These are phyloP conservation scores for Perizoma affinitatum DNA, from an alignment of 2,888 invertebrate species.

Conservation along the genomic window DNA sequence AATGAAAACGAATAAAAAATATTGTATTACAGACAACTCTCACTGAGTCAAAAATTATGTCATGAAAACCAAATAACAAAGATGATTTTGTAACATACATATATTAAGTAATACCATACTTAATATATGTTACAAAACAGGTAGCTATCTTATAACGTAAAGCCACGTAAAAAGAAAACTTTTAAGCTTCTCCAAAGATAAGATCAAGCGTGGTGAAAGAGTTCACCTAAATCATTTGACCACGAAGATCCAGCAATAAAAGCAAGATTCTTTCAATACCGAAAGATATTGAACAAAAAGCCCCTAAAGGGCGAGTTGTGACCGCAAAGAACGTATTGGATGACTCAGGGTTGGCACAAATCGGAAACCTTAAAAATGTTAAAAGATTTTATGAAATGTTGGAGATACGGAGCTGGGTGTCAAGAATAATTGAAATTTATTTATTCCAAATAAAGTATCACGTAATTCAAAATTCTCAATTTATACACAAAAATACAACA, in stretches of 20 bases:
- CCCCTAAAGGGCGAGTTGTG: constrained; percentile 28
- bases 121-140: no score
- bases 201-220: constrained; percentile 23
- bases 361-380: constrained; percentile 3
- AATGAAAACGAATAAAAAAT: no score
- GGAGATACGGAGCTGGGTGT: not conserved
- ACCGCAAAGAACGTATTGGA: constrained; percentile 35
- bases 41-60: no score
- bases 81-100: no score
- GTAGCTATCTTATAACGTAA: no score
- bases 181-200: constrained; percentile 19
- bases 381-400: not conserved
- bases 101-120: no score
- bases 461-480: no score
- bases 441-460: no score
- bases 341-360: constrained; percentile 28
- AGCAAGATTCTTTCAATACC: constrained; percentile 48
- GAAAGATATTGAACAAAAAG: constrained; percentile 55
- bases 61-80: no score
- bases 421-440: not conserved
- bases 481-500: no score
- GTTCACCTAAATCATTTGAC: constrained; percentile 25
- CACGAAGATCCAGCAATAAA: constrained; percentile 36
- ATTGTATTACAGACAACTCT: no score
- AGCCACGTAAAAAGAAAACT: not conserved